Evolutionary conservation across 2,113 vertebrate species (phyloP).

Genomic region (Triplophysa tibetana): DNA sequence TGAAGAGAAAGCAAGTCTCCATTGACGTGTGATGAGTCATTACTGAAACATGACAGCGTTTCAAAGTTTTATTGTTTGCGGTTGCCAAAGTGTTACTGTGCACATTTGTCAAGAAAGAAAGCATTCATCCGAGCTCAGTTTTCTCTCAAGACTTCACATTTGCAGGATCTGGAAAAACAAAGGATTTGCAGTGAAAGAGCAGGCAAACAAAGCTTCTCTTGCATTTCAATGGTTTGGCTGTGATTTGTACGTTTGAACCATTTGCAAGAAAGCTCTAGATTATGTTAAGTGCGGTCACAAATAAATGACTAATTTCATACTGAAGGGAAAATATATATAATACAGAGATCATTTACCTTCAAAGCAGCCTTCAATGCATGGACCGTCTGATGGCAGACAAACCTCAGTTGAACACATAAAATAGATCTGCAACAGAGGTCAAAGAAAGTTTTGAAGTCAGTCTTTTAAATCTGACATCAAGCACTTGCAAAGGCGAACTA

Average conservation of each 20-base stretch:
- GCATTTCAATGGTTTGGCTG: too few species aligned
- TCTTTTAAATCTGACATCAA: not conserved
- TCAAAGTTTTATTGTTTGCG: constrained; percentile 1
- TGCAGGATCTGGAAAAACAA: constrained; percentile 3
- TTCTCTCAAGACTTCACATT: constrained; percentile 17
- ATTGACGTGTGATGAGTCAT: too few species aligned
- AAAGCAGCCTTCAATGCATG: constrained; percentile 77
- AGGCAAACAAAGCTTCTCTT: not conserved
- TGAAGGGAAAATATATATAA: not conserved
- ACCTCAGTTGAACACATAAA: constrained; percentile 80
- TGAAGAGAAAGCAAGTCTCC: too few species aligned
- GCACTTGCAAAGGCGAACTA: not conserved
- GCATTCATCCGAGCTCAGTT: not conserved
- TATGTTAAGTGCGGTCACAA: not conserved
- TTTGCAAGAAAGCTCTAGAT: not conserved
- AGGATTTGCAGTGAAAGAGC: not conserved
- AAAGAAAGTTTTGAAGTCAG: not conserved
- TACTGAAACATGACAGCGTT: not conserved
- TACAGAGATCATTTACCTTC: constrained; percentile 41
- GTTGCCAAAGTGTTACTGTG: not conserved
- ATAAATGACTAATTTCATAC: not conserved
- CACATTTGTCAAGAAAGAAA: not conserved
- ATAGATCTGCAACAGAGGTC: constrained; percentile 68
- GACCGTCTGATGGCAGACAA: constrained; percentile 71
- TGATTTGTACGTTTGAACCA: too few species aligned